These are phyloP conservation scores for Sialis fuliginosa DNA, from an alignment of 2,888 invertebrate genomes.

Conservation along the genomic window DNA sequence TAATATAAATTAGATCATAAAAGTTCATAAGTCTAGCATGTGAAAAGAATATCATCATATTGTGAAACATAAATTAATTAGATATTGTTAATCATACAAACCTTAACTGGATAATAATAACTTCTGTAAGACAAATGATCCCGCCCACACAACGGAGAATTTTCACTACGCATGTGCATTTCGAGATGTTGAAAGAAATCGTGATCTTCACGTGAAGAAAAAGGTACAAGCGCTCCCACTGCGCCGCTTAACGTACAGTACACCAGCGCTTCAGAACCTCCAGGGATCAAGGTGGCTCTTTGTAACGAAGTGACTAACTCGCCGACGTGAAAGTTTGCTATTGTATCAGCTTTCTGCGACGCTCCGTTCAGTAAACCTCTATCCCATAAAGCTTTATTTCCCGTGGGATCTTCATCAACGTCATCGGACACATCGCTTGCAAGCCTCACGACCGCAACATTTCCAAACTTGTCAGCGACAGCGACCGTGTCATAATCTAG, in stretches of 20 bases:
- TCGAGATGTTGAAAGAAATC: conserved; percentile 99
- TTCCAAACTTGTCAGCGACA: conserved; percentile 95
- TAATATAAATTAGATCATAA: conserved; percentile 11
- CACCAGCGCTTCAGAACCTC: conserved; percentile 89
- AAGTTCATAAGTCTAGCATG: conserved; percentile 23
- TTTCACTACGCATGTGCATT: conserved; percentile 98
- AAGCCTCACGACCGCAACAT: conserved; percentile 75
- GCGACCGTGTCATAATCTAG: conserved; percentile 95
- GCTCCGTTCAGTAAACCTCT: conserved; percentile 86
- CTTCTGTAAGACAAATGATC: conserved; percentile 96
- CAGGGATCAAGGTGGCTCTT: conserved; percentile 90
- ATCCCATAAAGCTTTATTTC: conserved; percentile 94
- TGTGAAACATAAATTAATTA: not conserved
- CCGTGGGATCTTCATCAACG: conserved; percentile 98
- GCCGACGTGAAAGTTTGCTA: conserved; percentile 88
- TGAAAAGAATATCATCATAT: conserved; percentile 11
- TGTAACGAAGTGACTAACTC: conserved; percentile 93
- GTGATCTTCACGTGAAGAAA: conserved; percentile 91
- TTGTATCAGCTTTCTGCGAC: conserved; percentile 89
- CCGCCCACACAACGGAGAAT: conserved; percentile 88
- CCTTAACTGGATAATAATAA: conserved; percentile 94
- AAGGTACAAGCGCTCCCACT: conserved; percentile 84
- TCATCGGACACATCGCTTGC: conserved; percentile 90
- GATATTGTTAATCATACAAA: conserved; percentile 21
- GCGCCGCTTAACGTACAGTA: conserved; percentile 93